Evolutionary conservation across 2,888 invertebrate species (phyloP).

Genomic region (Alviniconcha strummeri): DNA sequence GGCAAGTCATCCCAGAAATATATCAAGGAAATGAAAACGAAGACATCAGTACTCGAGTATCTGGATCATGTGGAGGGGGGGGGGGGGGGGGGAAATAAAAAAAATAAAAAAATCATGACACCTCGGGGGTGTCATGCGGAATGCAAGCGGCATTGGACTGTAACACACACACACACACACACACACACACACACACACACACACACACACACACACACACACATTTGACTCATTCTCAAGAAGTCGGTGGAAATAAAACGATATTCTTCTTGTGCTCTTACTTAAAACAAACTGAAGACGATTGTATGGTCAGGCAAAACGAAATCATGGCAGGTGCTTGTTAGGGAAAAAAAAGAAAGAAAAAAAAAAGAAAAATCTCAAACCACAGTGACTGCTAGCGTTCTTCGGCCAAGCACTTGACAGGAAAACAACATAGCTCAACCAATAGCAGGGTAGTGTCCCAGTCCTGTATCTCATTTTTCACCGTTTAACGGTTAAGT

Average conservation of each 20-base stretch:
- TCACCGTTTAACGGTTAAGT: no score
- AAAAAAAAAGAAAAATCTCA: not conserved
- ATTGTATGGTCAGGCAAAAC: not conserved
- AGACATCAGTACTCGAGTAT: conserved; percentile 33
- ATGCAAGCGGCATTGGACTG: conserved; percentile 33
- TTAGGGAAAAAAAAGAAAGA: not conserved
- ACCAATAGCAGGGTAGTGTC: no score
- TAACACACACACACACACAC: conserved; percentile 13
- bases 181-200: not conserved
- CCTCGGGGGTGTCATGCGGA: conserved; percentile 18
- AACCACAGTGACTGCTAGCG: no score
- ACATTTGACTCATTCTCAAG: not conserved
- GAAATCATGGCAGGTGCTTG: not conserved
- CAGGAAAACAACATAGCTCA: no score
- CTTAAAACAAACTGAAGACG: not conserved
- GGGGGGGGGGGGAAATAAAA: conserved; percentile 10
- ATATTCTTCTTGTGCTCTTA: no score
- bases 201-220: not conserved
- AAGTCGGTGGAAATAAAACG: no score
- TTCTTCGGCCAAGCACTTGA: no score
- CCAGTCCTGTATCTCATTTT: no score
- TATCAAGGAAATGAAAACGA: no score
- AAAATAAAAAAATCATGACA: conserved; percentile 26
- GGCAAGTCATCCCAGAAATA: conserved; percentile 36
- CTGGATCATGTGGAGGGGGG: conserved; percentile 38